Percentiles rank a stretch among this genome's conserved stretches.
phyloP scores from a whole-genome alignment of 2,888 invertebrate genomes.

The Pristionchus mayeri region DNA sequence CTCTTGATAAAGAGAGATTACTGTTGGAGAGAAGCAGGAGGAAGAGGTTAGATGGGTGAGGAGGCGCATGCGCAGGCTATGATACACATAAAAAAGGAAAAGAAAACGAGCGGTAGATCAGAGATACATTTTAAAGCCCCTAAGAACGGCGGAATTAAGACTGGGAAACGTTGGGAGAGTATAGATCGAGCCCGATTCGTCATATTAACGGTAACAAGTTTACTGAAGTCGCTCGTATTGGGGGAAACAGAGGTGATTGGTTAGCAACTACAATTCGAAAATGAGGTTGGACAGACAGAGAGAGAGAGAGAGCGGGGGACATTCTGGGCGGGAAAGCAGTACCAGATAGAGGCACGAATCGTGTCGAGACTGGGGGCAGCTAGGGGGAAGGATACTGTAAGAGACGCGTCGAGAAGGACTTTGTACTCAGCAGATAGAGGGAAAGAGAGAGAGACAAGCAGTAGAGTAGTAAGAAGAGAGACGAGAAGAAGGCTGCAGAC shows the following conservation, averaged over 20 bases:
- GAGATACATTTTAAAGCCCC: constrained; percentile 25
- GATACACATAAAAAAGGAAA: too few species aligned
- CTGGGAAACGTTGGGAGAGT: background rate
- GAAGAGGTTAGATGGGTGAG: background rate
- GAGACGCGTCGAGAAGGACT: background rate
- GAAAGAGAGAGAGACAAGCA: background rate
- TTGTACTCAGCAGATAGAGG: background rate
- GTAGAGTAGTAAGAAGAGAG: background rate
- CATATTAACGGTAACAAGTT: constrained; percentile 14
- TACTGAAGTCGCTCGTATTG: constrained; percentile 40
- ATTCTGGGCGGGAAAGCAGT: background rate
- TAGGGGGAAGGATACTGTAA: background rate
- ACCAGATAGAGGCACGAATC: background rate
- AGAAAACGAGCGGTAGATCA: background rate
- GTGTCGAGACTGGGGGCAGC: background rate
- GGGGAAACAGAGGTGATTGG: constrained; percentile 8
- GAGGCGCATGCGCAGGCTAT: background rate
- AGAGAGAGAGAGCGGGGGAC: background rate
- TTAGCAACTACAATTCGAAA: background rate
- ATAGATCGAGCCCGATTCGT: constrained; percentile 19
- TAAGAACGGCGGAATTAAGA: constrained; percentile 24
- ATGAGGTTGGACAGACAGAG: background rate
- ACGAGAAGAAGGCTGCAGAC: background rate
- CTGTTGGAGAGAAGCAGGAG: background rate
- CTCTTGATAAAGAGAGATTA: constrained; percentile 38